Percentiles rank a stretch among this genome's conserved stretches.
These are phyloP conservation scores for Myopa tessellatipennis DNA, from an alignment of 2,888 invertebrate genomes.

Conservation along the genomic window DNA sequence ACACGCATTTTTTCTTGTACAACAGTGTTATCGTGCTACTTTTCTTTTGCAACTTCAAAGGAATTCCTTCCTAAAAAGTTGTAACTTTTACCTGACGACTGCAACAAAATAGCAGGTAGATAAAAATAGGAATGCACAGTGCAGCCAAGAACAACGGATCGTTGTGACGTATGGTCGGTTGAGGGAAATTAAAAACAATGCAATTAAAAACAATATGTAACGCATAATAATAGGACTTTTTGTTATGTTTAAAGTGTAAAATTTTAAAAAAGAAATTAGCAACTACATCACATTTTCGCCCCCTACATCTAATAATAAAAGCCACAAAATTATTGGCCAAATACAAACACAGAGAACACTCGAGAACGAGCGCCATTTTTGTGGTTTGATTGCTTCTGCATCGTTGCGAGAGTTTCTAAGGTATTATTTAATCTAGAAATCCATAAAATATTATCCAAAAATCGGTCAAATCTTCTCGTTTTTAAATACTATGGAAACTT, in stretches of 20 bases:
- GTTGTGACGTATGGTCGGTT: not conserved
- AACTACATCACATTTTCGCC: not conserved
- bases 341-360: constrained; percentile 17
- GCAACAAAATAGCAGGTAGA: not conserved
- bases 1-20: not conserved
- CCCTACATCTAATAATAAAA: not conserved
- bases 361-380: constrained; percentile 44
- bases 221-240: not conserved
- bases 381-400: constrained; percentile 34
- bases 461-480: not conserved
- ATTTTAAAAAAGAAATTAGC: not conserved
- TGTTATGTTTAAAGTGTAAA: not conserved
- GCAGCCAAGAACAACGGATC: not conserved
- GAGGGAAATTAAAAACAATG: constrained; percentile 6
- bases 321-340: constrained; percentile 10
- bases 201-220: constrained; percentile 2
- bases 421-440: no score
- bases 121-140: not conserved
- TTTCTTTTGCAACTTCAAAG: not conserved
- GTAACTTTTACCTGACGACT: not conserved
- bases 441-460: no score
- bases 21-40: not conserved
- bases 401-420: constrained; percentile 4
- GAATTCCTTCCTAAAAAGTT: not conserved
- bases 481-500: not conserved